These are phyloP conservation scores for Maniola hyperantus DNA, from an alignment of 2,888 invertebrate genomes.

Conservation along the genomic window DNA sequence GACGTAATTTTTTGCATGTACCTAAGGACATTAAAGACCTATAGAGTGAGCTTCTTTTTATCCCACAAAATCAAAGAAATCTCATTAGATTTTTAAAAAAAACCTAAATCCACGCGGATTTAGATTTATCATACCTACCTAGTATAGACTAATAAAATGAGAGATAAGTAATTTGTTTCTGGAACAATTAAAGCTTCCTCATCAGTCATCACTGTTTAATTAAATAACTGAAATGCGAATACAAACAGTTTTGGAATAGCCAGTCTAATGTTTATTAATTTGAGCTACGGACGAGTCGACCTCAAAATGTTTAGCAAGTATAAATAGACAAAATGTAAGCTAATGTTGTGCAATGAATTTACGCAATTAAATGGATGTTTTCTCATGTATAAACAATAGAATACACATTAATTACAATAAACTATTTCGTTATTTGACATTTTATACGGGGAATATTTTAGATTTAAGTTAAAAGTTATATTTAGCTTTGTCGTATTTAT, in stretches of 20 bases:
- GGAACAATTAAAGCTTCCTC: not conserved
- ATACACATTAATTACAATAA: conserved; percentile 8
- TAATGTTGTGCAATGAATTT: conserved; percentile 19
- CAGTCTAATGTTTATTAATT: conserved; percentile 13
- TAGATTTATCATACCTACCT: no score
- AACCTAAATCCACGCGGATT: no score
- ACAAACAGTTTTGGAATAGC: not conserved
- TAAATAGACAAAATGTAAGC: conserved; percentile 3
- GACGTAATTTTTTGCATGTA: no score
- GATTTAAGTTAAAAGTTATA: not conserved
- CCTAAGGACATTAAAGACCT: no score
- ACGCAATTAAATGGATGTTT: conserved; percentile 21
- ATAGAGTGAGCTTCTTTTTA: no score
- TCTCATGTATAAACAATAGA: conserved; percentile 23
- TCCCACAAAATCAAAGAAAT: no score
- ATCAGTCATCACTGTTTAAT: not conserved
- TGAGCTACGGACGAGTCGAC: conserved; percentile 14
- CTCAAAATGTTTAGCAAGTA: conserved; percentile 10
- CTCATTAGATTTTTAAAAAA: no score
- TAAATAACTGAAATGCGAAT: conserved; percentile 3
- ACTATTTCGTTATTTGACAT: conserved; percentile 14
- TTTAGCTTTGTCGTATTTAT: not conserved
- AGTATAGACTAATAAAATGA: no score
- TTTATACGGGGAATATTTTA: not conserved
- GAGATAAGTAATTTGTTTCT: not conserved